Base-by-base conservation (phyloP, 1,140 invertebrate species). In the Drosophila suzukii region DNA sequence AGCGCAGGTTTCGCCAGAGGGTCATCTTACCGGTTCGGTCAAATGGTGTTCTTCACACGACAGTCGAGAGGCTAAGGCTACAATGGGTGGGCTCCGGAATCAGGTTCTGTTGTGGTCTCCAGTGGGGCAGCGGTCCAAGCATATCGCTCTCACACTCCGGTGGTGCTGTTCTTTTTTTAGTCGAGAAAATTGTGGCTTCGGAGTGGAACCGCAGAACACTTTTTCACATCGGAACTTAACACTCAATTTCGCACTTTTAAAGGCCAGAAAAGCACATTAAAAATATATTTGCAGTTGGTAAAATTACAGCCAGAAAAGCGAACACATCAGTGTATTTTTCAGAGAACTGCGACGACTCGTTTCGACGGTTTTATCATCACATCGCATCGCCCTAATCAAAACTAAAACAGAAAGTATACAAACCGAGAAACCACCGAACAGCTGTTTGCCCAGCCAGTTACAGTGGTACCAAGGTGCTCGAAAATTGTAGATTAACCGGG, bases 331-430 rank as follows among this genome's bases (percentile, higher is more conserved):
- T 34, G 10, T 32, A 12, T 49, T 59, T 49, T 49, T 27, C 49
- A 46, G 65, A 68, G 73, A 75, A 39, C 75, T 63, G 46, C 81
- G 57, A 50, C 44, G 66, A 79, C 65, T 65, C 60, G 41, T 59
- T 76, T 74, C 62, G 73, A 84, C 81, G 79, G 75, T 67, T 82
- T 82, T 78, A 85, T 86, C 78, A 81, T 74, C 75, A 75, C 75
- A 27, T 47, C 74, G 81, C 78, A 79, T 81, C 60, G 44, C 44
- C 70, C 81, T 83, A 86, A 83, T 88, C 83, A 83, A 76, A 86
- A 88, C 70, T 79, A 82, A 83, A 78, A 82, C 83, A 86, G 59
- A 79, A 86, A 84, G 82, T 82, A 86, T 88, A 82, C 73, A 73
- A 73, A 73, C 73, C 79, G 79, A 79, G 79, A 80, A 70, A 70